Evolutionary conservation across 2,113 vertebrate genomes (phyloP).

Genomic region (Pan troglodytes): DNA sequence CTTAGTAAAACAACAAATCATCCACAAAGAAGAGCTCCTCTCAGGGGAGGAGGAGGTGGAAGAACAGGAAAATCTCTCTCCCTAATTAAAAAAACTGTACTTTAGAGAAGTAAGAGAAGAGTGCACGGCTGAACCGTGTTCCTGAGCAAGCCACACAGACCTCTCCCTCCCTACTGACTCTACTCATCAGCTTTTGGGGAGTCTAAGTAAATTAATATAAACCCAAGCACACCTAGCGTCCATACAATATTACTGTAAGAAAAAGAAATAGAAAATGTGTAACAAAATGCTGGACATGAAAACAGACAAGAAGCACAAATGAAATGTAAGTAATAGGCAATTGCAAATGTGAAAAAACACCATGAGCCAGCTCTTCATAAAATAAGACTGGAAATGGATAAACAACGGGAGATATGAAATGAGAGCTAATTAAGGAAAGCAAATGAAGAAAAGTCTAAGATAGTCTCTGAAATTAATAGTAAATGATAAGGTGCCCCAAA

Average conservation of each 20-base stretch:
- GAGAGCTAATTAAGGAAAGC: neutral
- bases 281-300: neutral
- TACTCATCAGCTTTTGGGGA: neutral
- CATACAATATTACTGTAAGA: neutral
- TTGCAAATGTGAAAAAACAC: neutral
- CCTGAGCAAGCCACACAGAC: neutral
- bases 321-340: neutral
- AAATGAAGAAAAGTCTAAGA: neutral
- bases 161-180: fast-evolving
- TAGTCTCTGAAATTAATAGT: neutral
- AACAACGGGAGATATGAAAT: neutral
- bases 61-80: neutral
- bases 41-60: no score
- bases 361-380: neutral
- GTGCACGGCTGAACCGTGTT: no score
- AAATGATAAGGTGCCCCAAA: neutral
- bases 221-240: neutral
- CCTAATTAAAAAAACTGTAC: neutral
- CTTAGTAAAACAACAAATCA: neutral
- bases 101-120: neutral
- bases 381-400: neutral
- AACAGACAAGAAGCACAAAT: neutral
- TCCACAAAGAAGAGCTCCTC: neutral
- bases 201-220: neutral
- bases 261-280: neutral